phyloP scores from a whole-genome alignment of 1,140 invertebrate genomes.

The Apis dorsata region DNA sequence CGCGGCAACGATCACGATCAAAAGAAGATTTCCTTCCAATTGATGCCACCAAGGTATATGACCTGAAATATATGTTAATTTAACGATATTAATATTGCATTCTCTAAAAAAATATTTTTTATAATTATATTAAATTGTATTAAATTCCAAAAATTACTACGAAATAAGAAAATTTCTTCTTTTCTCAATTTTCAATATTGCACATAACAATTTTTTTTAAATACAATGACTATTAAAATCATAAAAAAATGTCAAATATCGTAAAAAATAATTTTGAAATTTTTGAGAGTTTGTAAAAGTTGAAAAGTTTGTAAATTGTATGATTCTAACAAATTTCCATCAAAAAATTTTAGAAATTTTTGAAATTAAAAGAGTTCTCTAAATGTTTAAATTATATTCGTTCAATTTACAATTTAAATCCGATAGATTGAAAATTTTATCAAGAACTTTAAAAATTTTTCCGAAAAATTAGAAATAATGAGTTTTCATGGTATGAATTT shows the following conservation, averaged over 20 bases:
- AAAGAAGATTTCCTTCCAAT: slow-evolving; percentile 87
- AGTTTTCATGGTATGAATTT: neutral
- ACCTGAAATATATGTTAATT: slow-evolving; percentile 32
- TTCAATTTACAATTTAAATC: too few species aligned
- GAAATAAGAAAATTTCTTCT: neutral
- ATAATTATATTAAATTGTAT: too few species aligned
- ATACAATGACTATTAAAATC: neutral
- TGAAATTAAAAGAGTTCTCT: too few species aligned
- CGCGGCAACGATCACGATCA: slow-evolving; percentile 87
- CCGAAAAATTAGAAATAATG: neutral
- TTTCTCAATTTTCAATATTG: neutral
- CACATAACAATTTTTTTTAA: neutral
- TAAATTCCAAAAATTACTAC: neutral
- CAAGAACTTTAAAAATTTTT: neutral
- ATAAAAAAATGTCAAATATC: too few species aligned
- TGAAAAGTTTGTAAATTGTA: too few species aligned
- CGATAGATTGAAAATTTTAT: neutral
- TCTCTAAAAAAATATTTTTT: too few species aligned
- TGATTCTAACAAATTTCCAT: too few species aligned
- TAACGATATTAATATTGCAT: neutral
- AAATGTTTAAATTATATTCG: too few species aligned
- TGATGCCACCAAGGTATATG: slow-evolving; percentile 87
- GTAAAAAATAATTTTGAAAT: neutral
- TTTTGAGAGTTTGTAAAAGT: too few species aligned
- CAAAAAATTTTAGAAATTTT: too few species aligned